Conservation (phyloP, 2,113 vertebrate species). For the Campylorhamphus procurvoides region DNA sequence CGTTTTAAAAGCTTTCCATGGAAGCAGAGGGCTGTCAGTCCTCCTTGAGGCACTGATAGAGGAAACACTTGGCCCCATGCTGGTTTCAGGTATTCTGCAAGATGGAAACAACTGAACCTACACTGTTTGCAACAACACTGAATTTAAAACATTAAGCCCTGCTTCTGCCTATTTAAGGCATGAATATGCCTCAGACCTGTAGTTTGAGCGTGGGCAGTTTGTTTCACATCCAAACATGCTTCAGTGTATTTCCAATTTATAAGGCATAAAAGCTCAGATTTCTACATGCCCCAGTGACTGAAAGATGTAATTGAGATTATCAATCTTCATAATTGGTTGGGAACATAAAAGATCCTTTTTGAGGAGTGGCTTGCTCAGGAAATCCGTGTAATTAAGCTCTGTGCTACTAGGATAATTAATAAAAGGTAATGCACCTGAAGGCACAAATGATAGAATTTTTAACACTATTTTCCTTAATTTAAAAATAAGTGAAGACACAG, state of each 20-base stretch:
- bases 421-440: background rate
- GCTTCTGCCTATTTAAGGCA: background rate
- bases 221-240: background rate
- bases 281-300: background rate
- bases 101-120: background rate
- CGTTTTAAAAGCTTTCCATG: background rate
- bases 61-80: rapidly evolving
- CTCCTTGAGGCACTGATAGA: background rate
- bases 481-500: background rate
- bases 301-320: background rate
- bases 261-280: background rate
- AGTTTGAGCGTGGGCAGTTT: background rate
- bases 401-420: background rate
- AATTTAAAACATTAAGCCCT: background rate
- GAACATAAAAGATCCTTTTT: background rate
- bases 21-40: background rate
- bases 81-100: background rate
- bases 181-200: background rate
- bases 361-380: background rate
- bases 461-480: background rate
- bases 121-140: background rate
- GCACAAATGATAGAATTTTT: background rate
- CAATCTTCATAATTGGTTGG: background rate
- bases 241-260: background rate
- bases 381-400: background rate